Evolutionary conservation across 2,888 invertebrate species (phyloP).

Genomic region (Mongoloraphidia duomilia): DNA sequence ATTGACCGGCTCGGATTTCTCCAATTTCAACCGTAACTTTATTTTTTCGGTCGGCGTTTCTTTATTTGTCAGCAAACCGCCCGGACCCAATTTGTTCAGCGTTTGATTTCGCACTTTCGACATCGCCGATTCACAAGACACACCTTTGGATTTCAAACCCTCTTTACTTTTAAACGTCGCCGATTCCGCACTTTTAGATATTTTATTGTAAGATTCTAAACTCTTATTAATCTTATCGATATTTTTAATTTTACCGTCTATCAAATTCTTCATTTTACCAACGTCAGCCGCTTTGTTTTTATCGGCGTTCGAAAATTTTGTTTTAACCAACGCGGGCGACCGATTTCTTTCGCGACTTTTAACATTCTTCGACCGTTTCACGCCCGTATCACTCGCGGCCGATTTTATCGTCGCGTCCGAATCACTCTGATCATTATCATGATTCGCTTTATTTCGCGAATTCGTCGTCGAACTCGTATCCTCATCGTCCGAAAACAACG

Average conservation of each 20-base stretch:
- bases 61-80: slow-evolving; percentile 20
- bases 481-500: slow-evolving; percentile 39
- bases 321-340: slow-evolving; percentile 17
- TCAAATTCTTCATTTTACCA: slow-evolving; percentile 20
- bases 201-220: slow-evolving; percentile 22
- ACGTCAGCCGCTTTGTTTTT: background rate
- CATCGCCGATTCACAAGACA: background rate
- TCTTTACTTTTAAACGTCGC: slow-evolving; percentile 15
- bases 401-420: slow-evolving; percentile 39
- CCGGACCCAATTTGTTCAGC: slow-evolving; percentile 26
- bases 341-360: slow-evolving; percentile 18
- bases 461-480: slow-evolving; percentile 41
- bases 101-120: slow-evolving; percentile 8
- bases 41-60: slow-evolving; percentile 52
- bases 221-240: slow-evolving; percentile 24
- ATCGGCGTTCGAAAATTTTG: slow-evolving; percentile 14
- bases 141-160: too few relatives aligned
- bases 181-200: slow-evolving; percentile 8
- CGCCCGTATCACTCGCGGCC: slow-evolving; percentile 41
- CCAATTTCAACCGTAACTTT: slow-evolving; percentile 66
- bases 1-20: slow-evolving; percentile 66
- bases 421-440: slow-evolving; percentile 39
- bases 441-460: slow-evolving; percentile 33
- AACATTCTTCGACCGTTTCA: slow-evolving; percentile 26
- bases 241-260: slow-evolving; percentile 27